Evolutionary conservation across 2,797 vertebrate species (phyloP).

Genomic region (Acanthurus tractus): DNA sequence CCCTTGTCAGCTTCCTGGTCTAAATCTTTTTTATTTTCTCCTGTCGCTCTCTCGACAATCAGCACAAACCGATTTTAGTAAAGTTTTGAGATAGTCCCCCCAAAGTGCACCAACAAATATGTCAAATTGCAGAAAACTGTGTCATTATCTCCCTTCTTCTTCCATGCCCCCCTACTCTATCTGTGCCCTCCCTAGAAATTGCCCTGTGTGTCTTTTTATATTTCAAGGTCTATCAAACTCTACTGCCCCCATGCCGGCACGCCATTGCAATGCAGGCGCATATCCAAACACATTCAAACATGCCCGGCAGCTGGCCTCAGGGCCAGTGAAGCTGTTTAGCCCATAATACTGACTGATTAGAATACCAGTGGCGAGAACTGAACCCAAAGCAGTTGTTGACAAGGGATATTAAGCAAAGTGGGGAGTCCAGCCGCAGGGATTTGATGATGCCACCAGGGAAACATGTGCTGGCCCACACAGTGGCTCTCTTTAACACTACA

Average conservation of each 20-base stretch:
- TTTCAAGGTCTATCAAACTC: slow-evolving; percentile 59
- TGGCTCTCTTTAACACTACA: slow-evolving; percentile 69
- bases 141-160: too few species aligned
- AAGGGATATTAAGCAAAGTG: slow-evolving; percentile 78
- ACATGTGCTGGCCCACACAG: slow-evolving; percentile 72
- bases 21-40: too few species aligned
- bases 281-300: slow-evolving; percentile 70
- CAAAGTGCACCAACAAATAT: too few species aligned
- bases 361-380: slow-evolving; percentile 72
- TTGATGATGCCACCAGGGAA: slow-evolving; percentile 77
- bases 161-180: too few species aligned
- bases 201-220: slow-evolving; percentile 26
- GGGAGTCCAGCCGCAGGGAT: slow-evolving; percentile 72
- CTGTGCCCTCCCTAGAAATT: too few species aligned
- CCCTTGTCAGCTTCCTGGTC: too few species aligned
- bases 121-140: too few species aligned
- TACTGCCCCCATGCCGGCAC: slow-evolving; percentile 67
- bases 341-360: slow-evolving; percentile 77
- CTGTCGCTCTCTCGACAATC: too few species aligned
- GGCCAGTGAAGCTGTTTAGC: slow-evolving; percentile 67
- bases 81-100: too few species aligned
- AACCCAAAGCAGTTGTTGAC: slow-evolving; percentile 82
- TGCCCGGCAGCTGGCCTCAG: slow-evolving; percentile 71
- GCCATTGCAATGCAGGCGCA: slow-evolving; percentile 62
- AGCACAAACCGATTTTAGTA: too few species aligned